Base-by-base conservation (phyloP, 2,113 vertebrate species). In the Thamnophis sirtalis region DNA sequence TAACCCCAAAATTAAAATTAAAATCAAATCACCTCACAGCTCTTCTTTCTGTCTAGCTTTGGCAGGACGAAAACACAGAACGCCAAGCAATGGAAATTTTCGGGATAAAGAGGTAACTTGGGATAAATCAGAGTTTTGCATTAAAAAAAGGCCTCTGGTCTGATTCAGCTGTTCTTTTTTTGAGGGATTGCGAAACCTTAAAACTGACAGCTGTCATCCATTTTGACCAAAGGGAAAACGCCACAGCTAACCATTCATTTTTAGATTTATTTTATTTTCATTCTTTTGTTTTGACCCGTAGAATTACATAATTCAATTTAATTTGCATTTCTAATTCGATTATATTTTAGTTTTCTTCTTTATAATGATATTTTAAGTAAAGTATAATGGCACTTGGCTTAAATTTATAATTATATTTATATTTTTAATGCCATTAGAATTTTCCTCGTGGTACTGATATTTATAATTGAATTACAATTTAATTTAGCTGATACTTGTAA, bases 101-200 rank as follows among this genome's bases (percentile, higher is more conserved):
- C 33, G 84, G 92, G 90, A 98, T 99, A 68, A 97, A 96, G 96
- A 98, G 98, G 98, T 98, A 91, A 33, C 1, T 1, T 21, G 3
- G 0, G 17, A 80, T 80, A 80, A 80, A 7, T 13, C 43, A 6
- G 8, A 13, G 5, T 86, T 63, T 43, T 28, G 51, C 87, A 58
- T 1, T 6, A 28, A 24, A 80, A 50, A 2, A 0, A 38, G 22
- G 43, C 9, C 15, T 38, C 6, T 0, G 68, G 8, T 38, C 68
- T 38, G 33, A 80, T 38, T 48, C 15, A 19, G 1, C 49, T 53
- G 4, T 13, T 86, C 11, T 4, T n/a, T 51, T 51, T 51, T 9
- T 26, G 49, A 15, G 17, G 28, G 13, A 11, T 9, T 9, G 26
- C 1, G 2, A 49, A 13, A 38, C 85, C 85, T 86, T 2, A 28